A percentile compares a stretch with the other conserved stretches of the same genome.
These are phyloP conservation scores for Dendrolimus kikuchii DNA, from an alignment of 1,140 invertebrate species.

Conservation along the genomic window DNA sequence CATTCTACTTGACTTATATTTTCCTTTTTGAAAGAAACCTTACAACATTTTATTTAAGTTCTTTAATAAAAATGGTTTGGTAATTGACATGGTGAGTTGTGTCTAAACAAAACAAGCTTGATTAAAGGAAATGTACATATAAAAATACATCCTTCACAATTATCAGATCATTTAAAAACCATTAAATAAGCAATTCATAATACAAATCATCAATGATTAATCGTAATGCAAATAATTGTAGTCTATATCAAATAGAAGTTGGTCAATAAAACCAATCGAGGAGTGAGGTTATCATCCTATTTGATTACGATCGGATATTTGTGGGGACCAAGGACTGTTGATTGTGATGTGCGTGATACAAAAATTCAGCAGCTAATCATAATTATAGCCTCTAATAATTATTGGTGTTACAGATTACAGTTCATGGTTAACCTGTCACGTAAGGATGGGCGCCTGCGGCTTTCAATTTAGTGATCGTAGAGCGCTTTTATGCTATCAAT, in stretches of 20 bases:
- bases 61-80: too few relatives aligned
- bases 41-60: too few relatives aligned
- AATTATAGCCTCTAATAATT: conserved; percentile 18
- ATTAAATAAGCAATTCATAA: too few relatives aligned
- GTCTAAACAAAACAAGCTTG: too few relatives aligned
- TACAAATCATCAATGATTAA: background rate
- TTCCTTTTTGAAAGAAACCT: too few relatives aligned
- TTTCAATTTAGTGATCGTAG: too few relatives aligned
- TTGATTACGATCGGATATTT: conserved; percentile 28
- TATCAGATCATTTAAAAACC: too few relatives aligned
- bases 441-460: background rate
- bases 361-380: conserved; percentile 25
- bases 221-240: conserved; percentile 2
- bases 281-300: conserved; percentile 23
- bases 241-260: conserved; percentile 2
- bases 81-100: too few relatives aligned
- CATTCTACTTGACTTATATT: too few relatives aligned
- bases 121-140: too few relatives aligned
- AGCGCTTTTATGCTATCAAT: too few relatives aligned
- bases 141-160: too few relatives aligned
- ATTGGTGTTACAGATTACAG: conserved; percentile 10
- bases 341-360: conserved; percentile 42
- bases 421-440: conserved; percentile 17
- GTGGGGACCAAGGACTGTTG: conserved; percentile 21
- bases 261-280: conserved; percentile 30